phyloP scores from a whole-genome alignment of 2,113 vertebrate species.

The Gadus macrocephalus region DNA sequence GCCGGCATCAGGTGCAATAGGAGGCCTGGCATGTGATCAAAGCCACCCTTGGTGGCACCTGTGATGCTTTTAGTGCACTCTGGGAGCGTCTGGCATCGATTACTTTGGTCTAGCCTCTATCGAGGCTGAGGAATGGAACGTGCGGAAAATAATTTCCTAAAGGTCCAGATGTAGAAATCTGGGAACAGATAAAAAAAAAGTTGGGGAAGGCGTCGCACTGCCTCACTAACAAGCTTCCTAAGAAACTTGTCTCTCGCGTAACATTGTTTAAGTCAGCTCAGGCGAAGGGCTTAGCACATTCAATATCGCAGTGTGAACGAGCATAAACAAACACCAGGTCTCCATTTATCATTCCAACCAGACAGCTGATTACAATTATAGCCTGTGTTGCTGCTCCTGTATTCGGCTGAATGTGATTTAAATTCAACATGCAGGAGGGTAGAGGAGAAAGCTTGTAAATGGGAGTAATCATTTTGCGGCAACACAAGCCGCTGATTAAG shows the following conservation, averaged over 20 bases:
- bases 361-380: constrained; percentile 38
- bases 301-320: too few species aligned
- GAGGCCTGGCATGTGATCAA: too few species aligned
- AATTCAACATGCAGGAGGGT: constrained; percentile 17
- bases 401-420: constrained; percentile 21
- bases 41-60: constrained; percentile 32
- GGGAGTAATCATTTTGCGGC: constrained; percentile 21
- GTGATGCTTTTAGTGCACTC: constrained; percentile 42
- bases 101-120: constrained; percentile 20
- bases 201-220: too few species aligned
- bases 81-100: constrained; percentile 50
- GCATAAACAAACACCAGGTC: not conserved
- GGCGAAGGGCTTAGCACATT: not conserved
- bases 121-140: constrained; percentile 37
- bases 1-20: constrained; percentile 15
- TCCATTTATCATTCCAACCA: constrained; percentile 36
- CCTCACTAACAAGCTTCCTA: too few species aligned
- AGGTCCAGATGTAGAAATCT: too few species aligned
- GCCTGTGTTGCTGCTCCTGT: constrained; percentile 12
- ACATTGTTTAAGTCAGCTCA: not conserved
- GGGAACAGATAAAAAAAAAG: too few species aligned
- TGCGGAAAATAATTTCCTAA: constrained; percentile 15
- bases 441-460: not conserved
- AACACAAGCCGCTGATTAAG: constrained; percentile 41
- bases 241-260: too few species aligned